These are phyloP conservation scores for Nyctibius bracteatus DNA, from an alignment of 2,113 vertebrate genomes.

Conservation along the genomic window DNA sequence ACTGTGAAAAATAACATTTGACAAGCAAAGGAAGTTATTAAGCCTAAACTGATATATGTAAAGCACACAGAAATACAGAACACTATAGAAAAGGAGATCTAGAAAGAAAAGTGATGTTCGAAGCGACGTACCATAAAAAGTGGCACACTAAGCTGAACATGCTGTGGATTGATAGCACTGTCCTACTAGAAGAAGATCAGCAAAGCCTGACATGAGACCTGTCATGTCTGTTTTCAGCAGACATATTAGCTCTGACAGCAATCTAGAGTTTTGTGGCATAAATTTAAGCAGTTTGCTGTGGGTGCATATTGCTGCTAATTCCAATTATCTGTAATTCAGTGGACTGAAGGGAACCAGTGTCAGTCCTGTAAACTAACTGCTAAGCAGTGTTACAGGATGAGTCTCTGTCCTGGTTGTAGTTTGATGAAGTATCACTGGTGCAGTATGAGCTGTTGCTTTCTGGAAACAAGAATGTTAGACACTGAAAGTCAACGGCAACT, in stretches of 20 bases:
- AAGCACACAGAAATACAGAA: background rate
- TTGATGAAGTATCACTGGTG: background rate
- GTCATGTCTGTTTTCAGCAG: background rate
- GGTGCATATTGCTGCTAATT: conserved; percentile 3
- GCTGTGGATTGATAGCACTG: background rate
- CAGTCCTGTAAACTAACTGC: background rate
- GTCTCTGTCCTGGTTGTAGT: background rate
- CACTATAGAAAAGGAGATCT: background rate
- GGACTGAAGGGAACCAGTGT: background rate
- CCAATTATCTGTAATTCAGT: background rate
- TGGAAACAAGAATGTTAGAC: background rate
- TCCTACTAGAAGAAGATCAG: background rate
- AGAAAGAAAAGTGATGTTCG: background rate
- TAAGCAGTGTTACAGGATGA: background rate
- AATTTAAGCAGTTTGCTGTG: conserved; percentile 4
- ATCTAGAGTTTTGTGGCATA: background rate
- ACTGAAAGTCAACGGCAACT: background rate
- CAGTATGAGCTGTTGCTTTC: background rate
- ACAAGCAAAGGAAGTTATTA: background rate
- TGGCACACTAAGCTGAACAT: background rate
- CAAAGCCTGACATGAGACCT: background rate
- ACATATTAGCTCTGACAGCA: background rate
- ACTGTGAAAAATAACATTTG: background rate
- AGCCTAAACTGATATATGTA: background rate
- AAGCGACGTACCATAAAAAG: background rate